Conservation (phyloP, 2,113 vertebrate genomes). For the Nibea coibor region DNA sequence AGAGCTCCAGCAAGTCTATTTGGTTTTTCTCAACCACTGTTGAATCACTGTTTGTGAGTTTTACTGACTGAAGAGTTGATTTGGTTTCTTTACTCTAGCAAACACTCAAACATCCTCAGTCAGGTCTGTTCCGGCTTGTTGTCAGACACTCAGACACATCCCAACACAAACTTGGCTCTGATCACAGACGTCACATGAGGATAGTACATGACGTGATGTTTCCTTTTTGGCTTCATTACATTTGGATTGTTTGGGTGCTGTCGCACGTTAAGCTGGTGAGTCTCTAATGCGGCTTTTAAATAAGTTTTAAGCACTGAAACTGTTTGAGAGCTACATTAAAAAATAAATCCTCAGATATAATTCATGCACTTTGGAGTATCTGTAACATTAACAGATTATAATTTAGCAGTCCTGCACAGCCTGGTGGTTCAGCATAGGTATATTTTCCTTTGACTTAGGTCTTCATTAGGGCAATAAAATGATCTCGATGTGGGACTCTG, state of each 20-base stretch:
- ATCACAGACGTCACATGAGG: not conserved
- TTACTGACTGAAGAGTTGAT: not conserved
- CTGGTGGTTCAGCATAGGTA: not conserved
- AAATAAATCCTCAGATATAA: not conserved
- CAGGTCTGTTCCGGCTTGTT: conserved; percentile 4
- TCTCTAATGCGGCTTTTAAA: not conserved
- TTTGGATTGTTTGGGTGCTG: too few relatives aligned
- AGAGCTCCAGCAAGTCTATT: not conserved
- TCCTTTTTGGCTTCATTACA: not conserved
- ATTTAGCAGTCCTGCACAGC: not conserved
- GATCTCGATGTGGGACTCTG: too few relatives aligned
- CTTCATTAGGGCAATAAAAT: too few relatives aligned
- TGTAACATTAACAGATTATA: too few relatives aligned
- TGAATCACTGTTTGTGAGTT: not conserved
- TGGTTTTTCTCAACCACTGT: not conserved
- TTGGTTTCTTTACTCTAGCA: not conserved
- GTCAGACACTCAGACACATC: not conserved
- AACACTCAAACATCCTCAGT: not conserved
- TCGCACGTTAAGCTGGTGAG: not conserved
- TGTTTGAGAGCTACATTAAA: not conserved
- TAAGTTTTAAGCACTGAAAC: not conserved
- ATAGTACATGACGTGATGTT: not conserved
- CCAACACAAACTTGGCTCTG: not conserved
- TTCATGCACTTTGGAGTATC: not conserved
- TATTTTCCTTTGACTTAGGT: too few relatives aligned